Conservation (phyloP, 1,140 invertebrate genomes). For the Aphis craccivora region DNA sequence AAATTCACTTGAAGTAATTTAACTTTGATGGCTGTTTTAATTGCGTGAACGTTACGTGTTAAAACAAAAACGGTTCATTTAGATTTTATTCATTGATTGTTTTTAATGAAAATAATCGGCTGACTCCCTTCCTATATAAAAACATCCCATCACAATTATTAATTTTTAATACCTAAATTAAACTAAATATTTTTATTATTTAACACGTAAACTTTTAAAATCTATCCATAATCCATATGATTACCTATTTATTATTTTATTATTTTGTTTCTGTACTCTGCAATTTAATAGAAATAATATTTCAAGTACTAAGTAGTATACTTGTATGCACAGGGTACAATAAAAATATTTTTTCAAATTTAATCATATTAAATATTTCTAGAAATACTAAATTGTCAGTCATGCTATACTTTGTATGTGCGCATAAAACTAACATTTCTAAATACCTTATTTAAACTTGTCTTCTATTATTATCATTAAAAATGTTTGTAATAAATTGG, state of each 20-base stretch:
- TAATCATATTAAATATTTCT: neutral
- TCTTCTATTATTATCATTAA: too few species aligned
- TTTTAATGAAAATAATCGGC: slow-evolving; percentile 2
- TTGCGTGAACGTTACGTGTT: neutral
- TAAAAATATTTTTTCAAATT: too few species aligned
- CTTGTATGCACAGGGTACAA: too few species aligned
- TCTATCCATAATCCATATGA: neutral
- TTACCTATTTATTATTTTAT: neutral
- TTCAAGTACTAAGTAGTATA: too few species aligned
- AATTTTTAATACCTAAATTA: slow-evolving; percentile 45
- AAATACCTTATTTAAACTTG: neutral
- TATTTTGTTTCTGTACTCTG: neutral
- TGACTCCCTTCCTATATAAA: neutral
- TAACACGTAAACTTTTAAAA: neutral
- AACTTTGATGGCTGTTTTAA: neutral
- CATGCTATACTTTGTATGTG: neutral
- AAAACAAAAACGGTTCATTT: slow-evolving; percentile 3
- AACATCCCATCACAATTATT: neutral
- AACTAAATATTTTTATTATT: neutral
- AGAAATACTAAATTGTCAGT: neutral
- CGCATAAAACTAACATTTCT: neutral
- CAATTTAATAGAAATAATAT: too few species aligned
- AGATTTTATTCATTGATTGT: slow-evolving; percentile 12
- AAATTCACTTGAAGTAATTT: slow-evolving; percentile 14
- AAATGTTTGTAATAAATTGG: too few species aligned